Evolutionary conservation across 1,140 invertebrate genomes (phyloP).

Genomic region (Lethrus apterus): DNA sequence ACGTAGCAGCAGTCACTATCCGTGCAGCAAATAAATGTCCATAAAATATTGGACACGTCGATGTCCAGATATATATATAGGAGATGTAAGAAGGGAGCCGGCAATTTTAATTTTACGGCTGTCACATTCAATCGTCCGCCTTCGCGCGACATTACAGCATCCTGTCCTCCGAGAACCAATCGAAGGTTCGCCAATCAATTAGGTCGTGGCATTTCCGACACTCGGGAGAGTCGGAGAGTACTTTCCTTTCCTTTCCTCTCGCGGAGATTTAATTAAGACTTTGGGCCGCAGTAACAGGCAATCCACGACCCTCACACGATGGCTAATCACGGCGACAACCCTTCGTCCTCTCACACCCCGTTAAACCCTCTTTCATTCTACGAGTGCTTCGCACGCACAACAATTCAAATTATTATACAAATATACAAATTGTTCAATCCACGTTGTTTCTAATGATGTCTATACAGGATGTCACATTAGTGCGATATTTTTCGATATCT

Average conservation of each 20-base stretch:
- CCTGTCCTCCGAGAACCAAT: constrained; percentile 20
- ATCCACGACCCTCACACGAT: constrained; percentile 14
- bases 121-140: constrained; percentile 25
- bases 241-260: constrained; percentile 20
- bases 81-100: constrained; percentile 15
- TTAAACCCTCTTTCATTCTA: no score
- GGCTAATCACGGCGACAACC: constrained; percentile 16
- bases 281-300: constrained; percentile 17
- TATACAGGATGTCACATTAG: no score
- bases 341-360: constrained; percentile 3
- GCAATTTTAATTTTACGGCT: constrained; percentile 27
- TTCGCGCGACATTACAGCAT: constrained; percentile 4
- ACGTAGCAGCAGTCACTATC: no score
- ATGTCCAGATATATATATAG: constrained; percentile 8
- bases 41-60: constrained; percentile 18
- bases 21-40: constrained; percentile 15
- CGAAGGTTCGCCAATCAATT: constrained; percentile 25
- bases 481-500: no score
- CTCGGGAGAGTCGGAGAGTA: constrained; percentile 5
- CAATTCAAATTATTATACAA: no score
- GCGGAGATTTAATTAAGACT: constrained; percentile 27
- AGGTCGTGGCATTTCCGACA: constrained; percentile 16
- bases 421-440: no score
- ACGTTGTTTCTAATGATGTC: no score
- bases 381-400: no score